A percentile compares a stretch with the other conserved stretches of the same genome.
These are phyloP conservation scores for Oryzias woworae DNA, from an alignment of 2,113 vertebrate species.

Conservation along the genomic window DNA sequence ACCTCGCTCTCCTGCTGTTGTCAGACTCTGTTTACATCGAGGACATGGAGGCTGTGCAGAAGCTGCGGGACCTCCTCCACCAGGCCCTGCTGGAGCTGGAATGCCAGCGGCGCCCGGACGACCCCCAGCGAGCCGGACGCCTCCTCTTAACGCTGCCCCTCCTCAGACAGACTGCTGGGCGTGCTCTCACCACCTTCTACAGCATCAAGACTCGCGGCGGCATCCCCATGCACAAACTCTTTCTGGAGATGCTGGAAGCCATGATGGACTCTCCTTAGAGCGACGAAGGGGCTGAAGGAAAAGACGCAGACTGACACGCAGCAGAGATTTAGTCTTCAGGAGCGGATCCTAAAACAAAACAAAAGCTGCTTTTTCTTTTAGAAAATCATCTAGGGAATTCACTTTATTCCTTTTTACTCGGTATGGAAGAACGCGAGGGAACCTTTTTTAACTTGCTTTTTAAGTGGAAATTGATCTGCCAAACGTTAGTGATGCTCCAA, in stretches of 20 bases:
- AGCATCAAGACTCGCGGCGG: slow-evolving; percentile 90
- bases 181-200: slow-evolving; percentile 89
- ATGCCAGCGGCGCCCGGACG: slow-evolving; percentile 78
- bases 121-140: slow-evolving; percentile 85
- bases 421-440: not conserved
- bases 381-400: slow-evolving; percentile 37
- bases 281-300: not conserved
- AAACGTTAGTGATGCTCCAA: slow-evolving; percentile 36
- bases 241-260: slow-evolving; percentile 94
- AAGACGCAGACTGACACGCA: slow-evolving; percentile 3
- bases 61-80: slow-evolving; percentile 88
- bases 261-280: slow-evolving; percentile 90
- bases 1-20: slow-evolving; percentile 20
- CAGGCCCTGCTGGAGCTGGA: slow-evolving; percentile 89
- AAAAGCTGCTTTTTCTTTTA: slow-evolving; percentile 32
- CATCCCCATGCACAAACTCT: slow-evolving; percentile 94
- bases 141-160: slow-evolving; percentile 89
- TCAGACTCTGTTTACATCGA: slow-evolving; percentile 92
- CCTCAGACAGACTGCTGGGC: slow-evolving; percentile 89
- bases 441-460: slow-evolving; percentile 2
- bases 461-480: slow-evolving; percentile 39
- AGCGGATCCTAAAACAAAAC: slow-evolving; percentile 40
- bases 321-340: slow-evolving; percentile 36
- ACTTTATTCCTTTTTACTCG: slow-evolving; percentile 26
- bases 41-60: slow-evolving; percentile 89